A percentile compares a stretch with the other conserved stretches of the same genome.
Conservation (phyloP, 2,888 invertebrate genomes). For the Lithophane leautieri region DNA sequence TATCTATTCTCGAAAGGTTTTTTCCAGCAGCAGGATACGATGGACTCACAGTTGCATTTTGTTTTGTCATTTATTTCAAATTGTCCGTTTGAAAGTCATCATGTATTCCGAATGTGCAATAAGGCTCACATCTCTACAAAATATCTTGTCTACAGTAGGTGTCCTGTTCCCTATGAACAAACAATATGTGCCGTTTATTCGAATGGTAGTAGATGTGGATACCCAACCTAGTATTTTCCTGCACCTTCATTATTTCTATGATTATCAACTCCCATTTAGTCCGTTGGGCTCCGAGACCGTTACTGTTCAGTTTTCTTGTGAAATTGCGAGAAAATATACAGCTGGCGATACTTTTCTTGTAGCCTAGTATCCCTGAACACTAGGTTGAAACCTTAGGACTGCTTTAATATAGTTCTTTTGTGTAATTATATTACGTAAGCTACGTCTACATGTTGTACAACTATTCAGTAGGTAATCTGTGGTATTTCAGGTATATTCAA, state of each 20-base stretch:
- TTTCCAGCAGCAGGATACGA: neutral
- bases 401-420: slow-evolving; percentile 21
- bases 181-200: neutral
- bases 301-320: slow-evolving; percentile 3
- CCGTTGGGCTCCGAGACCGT: neutral
- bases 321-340: slow-evolving; percentile 46
- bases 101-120: neutral
- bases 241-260: slow-evolving; percentile 34
- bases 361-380: slow-evolving; percentile 8
- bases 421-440: slow-evolving; percentile 10
- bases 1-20: neutral
- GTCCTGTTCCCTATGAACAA: neutral
- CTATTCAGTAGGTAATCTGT: neutral
- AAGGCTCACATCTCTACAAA: neutral
- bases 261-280: slow-evolving; percentile 23
- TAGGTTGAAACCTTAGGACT: slow-evolving; percentile 33
- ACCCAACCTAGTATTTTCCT: slow-evolving; percentile 15
- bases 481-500: neutral
- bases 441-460: neutral
- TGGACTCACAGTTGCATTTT: neutral
- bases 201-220: neutral
- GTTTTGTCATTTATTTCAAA: too few relatives aligned
- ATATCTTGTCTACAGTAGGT: neutral
- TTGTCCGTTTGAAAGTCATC: too few relatives aligned
- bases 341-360: slow-evolving; percentile 28